phyloP scores from a whole-genome alignment of 2,113 vertebrate species.

The Macaca nemestrina region DNA sequence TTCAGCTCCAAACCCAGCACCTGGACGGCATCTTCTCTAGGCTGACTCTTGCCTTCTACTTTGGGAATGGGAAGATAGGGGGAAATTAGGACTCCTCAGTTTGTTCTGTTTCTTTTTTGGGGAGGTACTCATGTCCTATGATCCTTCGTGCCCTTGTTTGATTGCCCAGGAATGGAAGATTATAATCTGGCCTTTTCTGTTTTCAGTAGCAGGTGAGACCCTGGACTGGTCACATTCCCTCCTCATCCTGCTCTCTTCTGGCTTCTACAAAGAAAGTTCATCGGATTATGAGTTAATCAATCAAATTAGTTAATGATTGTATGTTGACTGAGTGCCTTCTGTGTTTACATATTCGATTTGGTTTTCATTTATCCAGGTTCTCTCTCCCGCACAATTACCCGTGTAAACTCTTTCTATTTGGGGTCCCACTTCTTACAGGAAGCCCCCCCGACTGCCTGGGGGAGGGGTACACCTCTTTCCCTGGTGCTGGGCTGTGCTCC shows the following conservation, averaged over 20 bases:
- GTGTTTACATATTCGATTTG: background rate
- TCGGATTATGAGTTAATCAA: background rate
- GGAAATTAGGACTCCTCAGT: background rate
- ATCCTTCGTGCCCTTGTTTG: background rate
- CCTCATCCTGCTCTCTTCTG: background rate
- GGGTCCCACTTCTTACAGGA: background rate
- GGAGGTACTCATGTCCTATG: rapidly evolving
- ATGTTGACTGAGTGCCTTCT: background rate
- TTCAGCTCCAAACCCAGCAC: rapidly evolving
- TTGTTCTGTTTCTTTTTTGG: too few species aligned
- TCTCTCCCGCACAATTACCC: too few species aligned
- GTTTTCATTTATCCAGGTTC: background rate
- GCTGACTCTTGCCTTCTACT: rapidly evolving
- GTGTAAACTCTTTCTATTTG: too few species aligned
- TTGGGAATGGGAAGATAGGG: rapidly evolving
- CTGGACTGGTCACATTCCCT: rapidly evolving
- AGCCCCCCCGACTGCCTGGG: background rate
- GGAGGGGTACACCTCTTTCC: background rate
- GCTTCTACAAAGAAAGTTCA: too few species aligned
- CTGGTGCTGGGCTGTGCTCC: background rate
- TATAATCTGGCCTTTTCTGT: background rate
- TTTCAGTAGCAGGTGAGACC: background rate
- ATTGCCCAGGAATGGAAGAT: too few species aligned
- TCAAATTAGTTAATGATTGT: background rate
- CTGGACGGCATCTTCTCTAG: rapidly evolving